Evolutionary conservation across 1,140 invertebrate species (phyloP).

Genomic region (Cydia fagiglandana): DNA sequence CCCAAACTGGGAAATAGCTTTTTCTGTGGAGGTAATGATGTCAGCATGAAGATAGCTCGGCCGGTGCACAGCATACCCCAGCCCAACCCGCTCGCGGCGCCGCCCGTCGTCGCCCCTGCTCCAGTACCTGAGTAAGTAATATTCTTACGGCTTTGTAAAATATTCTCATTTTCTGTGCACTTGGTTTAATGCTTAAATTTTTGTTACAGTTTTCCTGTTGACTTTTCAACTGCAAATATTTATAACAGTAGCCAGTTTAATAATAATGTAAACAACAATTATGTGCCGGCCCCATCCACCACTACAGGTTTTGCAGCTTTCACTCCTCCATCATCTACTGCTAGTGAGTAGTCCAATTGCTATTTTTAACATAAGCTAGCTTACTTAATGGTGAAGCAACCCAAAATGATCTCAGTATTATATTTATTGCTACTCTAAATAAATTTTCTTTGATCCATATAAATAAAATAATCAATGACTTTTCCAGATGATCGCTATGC

Average conservation of each 20-base stretch:
- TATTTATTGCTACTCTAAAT: neutral
- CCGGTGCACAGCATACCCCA: constrained; percentile 58
- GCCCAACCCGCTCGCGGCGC: constrained; percentile 33
- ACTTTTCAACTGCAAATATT: constrained; percentile 77
- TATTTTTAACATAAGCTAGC: neutral
- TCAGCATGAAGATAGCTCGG: constrained; percentile 59
- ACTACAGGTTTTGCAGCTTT: constrained; percentile 59
- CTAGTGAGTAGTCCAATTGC: constrained; percentile 53
- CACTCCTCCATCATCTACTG: constrained; percentile 46
- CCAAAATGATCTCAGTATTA: neutral
- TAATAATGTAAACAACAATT: constrained; percentile 66
- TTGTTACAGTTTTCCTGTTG: constrained; percentile 76
- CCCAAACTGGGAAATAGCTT: constrained; percentile 61
- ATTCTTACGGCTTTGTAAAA: neutral
- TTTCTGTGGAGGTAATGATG: constrained; percentile 48
- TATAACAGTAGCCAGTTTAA: constrained; percentile 77
- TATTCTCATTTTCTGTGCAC: neutral
- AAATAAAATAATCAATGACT: constrained; percentile 35
- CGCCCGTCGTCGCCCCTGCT: neutral
- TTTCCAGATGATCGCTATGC: constrained; percentile 76
- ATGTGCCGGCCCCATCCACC: constrained; percentile 46
- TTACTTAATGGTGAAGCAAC: too few relatives aligned
- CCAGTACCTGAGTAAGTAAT: constrained; percentile 69
- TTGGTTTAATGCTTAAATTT: constrained; percentile 35
- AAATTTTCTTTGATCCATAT: too few relatives aligned